Evolutionary conservation across 2,888 invertebrate species (phyloP).

Genomic region (Agrochola litura): DNA sequence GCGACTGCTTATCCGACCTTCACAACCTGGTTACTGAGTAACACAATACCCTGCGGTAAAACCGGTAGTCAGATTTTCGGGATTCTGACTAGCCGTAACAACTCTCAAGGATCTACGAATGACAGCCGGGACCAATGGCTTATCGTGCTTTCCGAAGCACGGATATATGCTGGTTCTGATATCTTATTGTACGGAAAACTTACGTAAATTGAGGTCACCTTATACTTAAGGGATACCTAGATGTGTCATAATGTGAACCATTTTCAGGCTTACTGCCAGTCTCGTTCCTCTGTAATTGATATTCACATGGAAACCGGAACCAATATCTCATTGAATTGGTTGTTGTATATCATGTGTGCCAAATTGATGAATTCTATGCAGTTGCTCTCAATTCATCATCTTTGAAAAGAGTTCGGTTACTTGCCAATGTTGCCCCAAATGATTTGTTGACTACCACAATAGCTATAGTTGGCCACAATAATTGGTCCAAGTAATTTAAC

Average conservation of each 20-base stretch:
- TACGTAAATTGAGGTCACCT: background rate
- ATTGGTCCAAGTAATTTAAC: background rate
- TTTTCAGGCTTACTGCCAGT: background rate
- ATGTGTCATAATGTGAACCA: too few relatives aligned
- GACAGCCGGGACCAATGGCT: background rate
- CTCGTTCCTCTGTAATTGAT: background rate
- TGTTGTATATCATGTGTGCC: background rate
- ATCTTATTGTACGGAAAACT: background rate
- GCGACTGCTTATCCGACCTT: too few relatives aligned
- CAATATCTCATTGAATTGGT: slow-evolving; percentile 11
- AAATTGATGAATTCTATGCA: slow-evolving; percentile 12
- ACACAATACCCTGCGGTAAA: background rate
- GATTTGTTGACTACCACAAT: slow-evolving; percentile 9
- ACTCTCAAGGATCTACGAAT: background rate
- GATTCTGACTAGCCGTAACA: background rate
- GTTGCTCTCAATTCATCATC: slow-evolving; percentile 30
- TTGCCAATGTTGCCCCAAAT: slow-evolving; percentile 20
- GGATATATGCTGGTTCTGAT: background rate
- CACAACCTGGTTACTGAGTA: background rate
- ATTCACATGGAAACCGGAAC: slow-evolving; percentile 7
- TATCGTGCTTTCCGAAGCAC: background rate
- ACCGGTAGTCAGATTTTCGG: background rate
- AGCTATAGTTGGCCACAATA: background rate
- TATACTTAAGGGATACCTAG: background rate
- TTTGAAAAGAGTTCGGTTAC: slow-evolving; percentile 11